Base-by-base conservation (phyloP, 2,888 invertebrate species). In the Hecatera dysodea region DNA sequence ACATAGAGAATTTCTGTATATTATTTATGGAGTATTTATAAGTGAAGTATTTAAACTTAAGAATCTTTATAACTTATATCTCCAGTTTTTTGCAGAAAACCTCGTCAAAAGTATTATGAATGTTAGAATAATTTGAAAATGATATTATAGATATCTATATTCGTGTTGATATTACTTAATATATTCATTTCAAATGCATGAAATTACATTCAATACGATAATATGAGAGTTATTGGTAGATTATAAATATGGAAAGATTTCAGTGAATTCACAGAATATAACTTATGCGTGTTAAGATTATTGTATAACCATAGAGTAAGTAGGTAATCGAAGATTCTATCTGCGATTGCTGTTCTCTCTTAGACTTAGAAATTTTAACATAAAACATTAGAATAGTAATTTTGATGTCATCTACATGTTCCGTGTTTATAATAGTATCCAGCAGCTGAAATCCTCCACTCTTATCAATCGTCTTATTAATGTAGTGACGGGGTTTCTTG, bases 401-500 rank as follows among this genome's bases (percentile, higher is more conserved):
- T 62, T 63, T 52, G 75, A 64, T 48, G 61, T 61, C 52, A 61
- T 78, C 60, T 78, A 66, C 73, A 78, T 72, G 72, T 83, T 84
- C 67, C 67, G 62, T 75, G 59, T 72, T 53, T 67, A 33, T 67
- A 62, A 73, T 82, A 80, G 52, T 62, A 55, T 42, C 65, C 67
- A 64, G 59, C 75, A 67, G 72, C 83, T 82, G 85, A 73, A 82
- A 72, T 82, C 72, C 77, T 60, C 75, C 80, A 66, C 63, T 44
- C 68, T 69, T 50, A 61, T 61, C 50, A 64, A 64, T 63, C 29
- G 60, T 27, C 62, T 60, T 67, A 48, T 63, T 60, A 60, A 72
- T 77, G 9, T 73, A 64, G 56, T 82, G 67, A 80, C 78, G 80
- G 75, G 85, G 83, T 75, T 82, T 85, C 53, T 80, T 83, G 83